phyloP scores from a whole-genome alignment of 2,888 invertebrate genomes.

The Cyclophora punctaria region DNA sequence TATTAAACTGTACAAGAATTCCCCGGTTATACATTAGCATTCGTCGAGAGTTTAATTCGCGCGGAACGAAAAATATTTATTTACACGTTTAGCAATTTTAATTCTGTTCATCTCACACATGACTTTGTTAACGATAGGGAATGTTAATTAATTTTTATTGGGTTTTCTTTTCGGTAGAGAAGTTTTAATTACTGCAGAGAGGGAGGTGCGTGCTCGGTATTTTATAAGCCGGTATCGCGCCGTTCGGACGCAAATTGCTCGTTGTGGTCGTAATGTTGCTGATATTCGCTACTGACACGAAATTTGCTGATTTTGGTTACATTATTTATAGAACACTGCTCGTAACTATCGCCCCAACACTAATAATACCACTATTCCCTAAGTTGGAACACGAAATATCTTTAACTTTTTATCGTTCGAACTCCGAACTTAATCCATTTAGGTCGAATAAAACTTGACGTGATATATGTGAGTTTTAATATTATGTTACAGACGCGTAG shows the following conservation, averaged over 20 bases:
- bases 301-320: slow-evolving; percentile 39
- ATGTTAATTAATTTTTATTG: slow-evolving; percentile 59
- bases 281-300: slow-evolving; percentile 36
- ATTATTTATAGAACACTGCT: slow-evolving; percentile 39
- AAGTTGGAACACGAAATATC: slow-evolving; percentile 18
- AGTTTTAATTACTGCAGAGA: slow-evolving; percentile 56
- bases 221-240: slow-evolving; percentile 35
- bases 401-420: slow-evolving; percentile 27
- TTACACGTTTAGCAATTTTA: slow-evolving; percentile 48
- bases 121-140: slow-evolving; percentile 42
- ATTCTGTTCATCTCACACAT: slow-evolving; percentile 48
- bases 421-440: slow-evolving; percentile 46
- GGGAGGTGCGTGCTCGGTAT: slow-evolving; percentile 40
- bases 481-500: slow-evolving; percentile 36
- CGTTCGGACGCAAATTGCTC: slow-evolving; percentile 49
- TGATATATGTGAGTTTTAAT: slow-evolving; percentile 44
- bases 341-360: slow-evolving; percentile 23
- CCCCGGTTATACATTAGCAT: slow-evolving; percentile 69
- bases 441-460: slow-evolving; percentile 33
- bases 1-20: slow-evolving; percentile 69
- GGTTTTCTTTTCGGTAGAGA: slow-evolving; percentile 57
- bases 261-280: slow-evolving; percentile 51
- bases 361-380: slow-evolving; percentile 8
- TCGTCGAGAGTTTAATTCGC: slow-evolving; percentile 66
- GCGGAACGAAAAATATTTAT: slow-evolving; percentile 56